Evolutionary conservation across 2,113 vertebrate genomes (phyloP), one percentile per base, ranked within the genome.

Genomic region (Crotalus viridis): DNA sequence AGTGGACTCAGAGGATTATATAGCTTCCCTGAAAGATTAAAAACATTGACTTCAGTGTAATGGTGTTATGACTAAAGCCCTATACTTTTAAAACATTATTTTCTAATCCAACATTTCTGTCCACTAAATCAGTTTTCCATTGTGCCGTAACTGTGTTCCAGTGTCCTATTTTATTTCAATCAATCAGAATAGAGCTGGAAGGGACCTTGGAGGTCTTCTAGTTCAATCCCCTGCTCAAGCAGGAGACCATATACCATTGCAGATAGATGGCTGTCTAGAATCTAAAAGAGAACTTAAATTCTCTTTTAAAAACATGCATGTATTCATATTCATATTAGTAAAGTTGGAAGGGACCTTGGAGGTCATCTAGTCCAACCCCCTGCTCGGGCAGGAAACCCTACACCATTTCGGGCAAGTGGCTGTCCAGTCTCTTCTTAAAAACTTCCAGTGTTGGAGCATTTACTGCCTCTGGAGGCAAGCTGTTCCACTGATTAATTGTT

Each of bases 31-130:
- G 21, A 46, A 24, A 64, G 33, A 51, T 46, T 51, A 69, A n/a
- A 88, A 56, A 81, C 17, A 21, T 17, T 81, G 61, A 56, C 64
- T 28, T 81, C 52, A 56, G 61, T 89, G 22, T 10, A 89, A 9
- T 43, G 19, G 86, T 87, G 3, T 39, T 39, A 86, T 12, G 8
- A 48, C 57, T 51, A 59, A 48, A 91, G 26, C 24, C 48, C 13
- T 57, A 86, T 33, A 87, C 21, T 59, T 54, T 88, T 28, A 88
- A 59, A 22, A 89, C 28, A 56, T 56, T 92, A 19, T 95, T 95
- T 92, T 95, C 93, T 96, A 96, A 93, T 94, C 39, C 52, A 90
- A 52, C 91, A 85, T 95, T 95, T 93, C 93, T 93, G 56, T 51
- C 87, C 24, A 28, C 2, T 51, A 28, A 15, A 39, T 57, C 39